A percentile compares a stretch with the other conserved stretches of the same genome.
These are phyloP conservation scores for Rhinogobius similis DNA, from an alignment of 2,113 vertebrate species.

Conservation along the genomic window DNA sequence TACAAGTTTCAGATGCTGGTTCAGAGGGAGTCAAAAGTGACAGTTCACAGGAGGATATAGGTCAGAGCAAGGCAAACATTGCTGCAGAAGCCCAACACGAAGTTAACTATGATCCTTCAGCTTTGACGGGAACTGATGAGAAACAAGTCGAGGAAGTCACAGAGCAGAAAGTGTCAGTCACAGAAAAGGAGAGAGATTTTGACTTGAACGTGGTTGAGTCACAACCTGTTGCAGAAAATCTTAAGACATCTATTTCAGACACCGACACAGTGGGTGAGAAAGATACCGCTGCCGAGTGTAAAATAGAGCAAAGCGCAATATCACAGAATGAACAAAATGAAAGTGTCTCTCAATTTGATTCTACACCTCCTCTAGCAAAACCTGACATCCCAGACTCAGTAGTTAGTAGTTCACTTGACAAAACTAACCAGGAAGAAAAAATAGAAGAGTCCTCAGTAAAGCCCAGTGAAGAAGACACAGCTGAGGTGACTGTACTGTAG, in stretches of 20 bases:
- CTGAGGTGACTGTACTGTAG: constrained; percentile 66
- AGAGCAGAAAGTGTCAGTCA: constrained; percentile 39
- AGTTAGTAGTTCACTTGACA: constrained; percentile 37
- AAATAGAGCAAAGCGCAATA: constrained; percentile 24
- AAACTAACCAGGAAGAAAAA: constrained; percentile 43
- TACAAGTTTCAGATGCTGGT: constrained; percentile 23
- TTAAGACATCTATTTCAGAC: constrained; percentile 46
- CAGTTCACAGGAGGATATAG: constrained; percentile 14
- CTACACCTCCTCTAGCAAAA: constrained; percentile 52
- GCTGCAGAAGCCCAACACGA: constrained; percentile 39
- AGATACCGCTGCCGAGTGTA: constrained; percentile 19
- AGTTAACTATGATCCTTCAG: neutral
- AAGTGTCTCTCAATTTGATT: constrained; percentile 28
- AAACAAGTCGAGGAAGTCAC: constrained; percentile 13
- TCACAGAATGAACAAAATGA: constrained; percentile 32
- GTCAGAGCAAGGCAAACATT: constrained; percentile 16
- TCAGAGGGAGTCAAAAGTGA: constrained; percentile 28
- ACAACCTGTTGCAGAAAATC: constrained; percentile 36
- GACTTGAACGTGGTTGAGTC: constrained; percentile 43
- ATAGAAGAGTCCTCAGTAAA: constrained; percentile 44
- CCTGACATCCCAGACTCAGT: constrained; percentile 57
- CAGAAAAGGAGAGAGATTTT: constrained; percentile 34
- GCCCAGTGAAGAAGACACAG: constrained; percentile 47
- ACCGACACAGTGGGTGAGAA: constrained; percentile 21
- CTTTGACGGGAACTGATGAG: constrained; percentile 17